Percentiles rank a stretch among this genome's conserved stretches.
Conservation (phyloP, 2,113 vertebrate species). For the Microtus richardsoni region DNA sequence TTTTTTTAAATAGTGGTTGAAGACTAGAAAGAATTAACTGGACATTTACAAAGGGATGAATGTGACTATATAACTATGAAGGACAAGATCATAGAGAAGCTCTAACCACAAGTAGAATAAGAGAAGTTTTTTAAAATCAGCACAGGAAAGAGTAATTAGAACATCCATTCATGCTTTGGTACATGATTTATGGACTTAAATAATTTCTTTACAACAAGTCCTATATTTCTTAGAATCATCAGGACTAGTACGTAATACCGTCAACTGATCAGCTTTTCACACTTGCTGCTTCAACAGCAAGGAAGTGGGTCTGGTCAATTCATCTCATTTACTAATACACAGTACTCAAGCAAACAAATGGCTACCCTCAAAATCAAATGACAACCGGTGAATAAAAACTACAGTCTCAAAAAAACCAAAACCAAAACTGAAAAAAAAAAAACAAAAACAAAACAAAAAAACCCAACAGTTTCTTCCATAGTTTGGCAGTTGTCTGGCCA, state of each 20-base stretch:
- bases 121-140: neutral
- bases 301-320: neutral
- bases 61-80: neutral
- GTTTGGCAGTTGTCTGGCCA: slow-evolving; percentile 21
- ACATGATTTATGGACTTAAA: slow-evolving; percentile 33
- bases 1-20: neutral
- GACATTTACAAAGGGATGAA: slow-evolving; percentile 18
- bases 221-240: slow-evolving; percentile 21
- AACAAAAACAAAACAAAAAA: neutral
- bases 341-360: slow-evolving; percentile 10
- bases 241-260: neutral
- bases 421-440: neutral
- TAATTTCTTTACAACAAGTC: slow-evolving; percentile 17
- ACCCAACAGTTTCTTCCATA: neutral
- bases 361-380: slow-evolving; percentile 53
- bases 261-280: neutral
- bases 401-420: neutral
- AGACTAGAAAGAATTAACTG: slow-evolving; percentile 24
- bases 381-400: neutral
- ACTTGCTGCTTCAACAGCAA: neutral
- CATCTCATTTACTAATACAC: neutral
- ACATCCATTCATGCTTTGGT: neutral
- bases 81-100: slow-evolving; percentile 15
- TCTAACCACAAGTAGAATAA: neutral
- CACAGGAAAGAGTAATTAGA: neutral